These are phyloP conservation scores for Xestoiulus laeticollis DNA, from an alignment of 2,888 invertebrate genomes.

Conservation along the genomic window DNA sequence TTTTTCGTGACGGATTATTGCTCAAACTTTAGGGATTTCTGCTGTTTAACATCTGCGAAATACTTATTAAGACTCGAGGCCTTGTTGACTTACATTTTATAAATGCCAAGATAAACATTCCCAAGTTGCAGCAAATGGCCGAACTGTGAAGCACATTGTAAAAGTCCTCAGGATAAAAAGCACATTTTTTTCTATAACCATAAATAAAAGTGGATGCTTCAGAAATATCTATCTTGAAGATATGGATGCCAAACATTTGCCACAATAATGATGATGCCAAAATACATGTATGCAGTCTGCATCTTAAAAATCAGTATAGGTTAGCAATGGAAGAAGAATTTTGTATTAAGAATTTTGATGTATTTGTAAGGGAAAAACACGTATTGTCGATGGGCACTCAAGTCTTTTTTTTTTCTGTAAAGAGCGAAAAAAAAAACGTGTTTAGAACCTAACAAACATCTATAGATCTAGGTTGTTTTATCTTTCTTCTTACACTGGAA, in stretches of 20 bases:
- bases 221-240: neutral
- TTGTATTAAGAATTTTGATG: neutral
- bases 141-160: neutral
- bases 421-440: neutral
- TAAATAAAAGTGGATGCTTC: neutral
- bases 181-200: neutral
- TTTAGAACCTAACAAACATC: neutral
- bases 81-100: neutral
- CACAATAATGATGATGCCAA: neutral
- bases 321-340: neutral
- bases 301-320: neutral
- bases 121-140: neutral
- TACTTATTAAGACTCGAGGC: neutral
- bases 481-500: neutral
- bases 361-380: neutral
- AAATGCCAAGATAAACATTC: conserved; percentile 16
- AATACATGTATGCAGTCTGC: neutral
- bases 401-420: neutral
- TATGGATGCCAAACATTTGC: neutral
- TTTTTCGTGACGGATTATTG: neutral
- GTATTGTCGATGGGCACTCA: neutral
- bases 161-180: neutral
- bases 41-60: neutral
- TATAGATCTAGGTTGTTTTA: neutral
- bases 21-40: neutral